Evolutionary conservation across 2,113 vertebrate genomes (phyloP), one percentile per base, ranked within the genome.

Genomic region (Tragelaphus scriptus): DNA sequence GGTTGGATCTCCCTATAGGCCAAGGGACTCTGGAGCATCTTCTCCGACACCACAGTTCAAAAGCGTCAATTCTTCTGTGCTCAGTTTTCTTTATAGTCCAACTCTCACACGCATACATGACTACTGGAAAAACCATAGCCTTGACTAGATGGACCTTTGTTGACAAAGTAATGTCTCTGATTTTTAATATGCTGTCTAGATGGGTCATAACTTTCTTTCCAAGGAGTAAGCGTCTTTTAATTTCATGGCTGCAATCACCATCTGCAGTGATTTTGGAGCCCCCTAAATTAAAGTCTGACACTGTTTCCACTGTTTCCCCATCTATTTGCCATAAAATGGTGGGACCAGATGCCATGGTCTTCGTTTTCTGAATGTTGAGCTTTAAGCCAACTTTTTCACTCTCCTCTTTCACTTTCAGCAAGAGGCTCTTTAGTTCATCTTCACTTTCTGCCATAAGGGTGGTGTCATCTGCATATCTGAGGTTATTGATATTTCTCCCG

Each of bases 11-110:
- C 63, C 7, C 8, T 68, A 2, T 3, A 68, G 7, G 2, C 63
- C 63, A 68, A 68, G 16, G 16, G 32, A n/a, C 63, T 68, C 32
- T 68, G 0, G 2, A 68, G 63, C 0, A 0, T n/a, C 32, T 68
- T 68, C 7, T 68, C 63, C 4, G n/a, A 68, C 7, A 19, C 16
- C 8, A 68, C 63, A 68, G 2, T 19, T 68, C 63, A 68, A 68
- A 68, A 68, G 32, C 63, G n/a, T 68, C 63, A 68, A 10, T n/a
- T 68, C 7, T 19, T 68, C 8, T 0, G 16, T 2, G 16, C 32
- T 68, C 63, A n/a, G 32, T 16, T 68, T 5, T 68, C 32, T n/a
- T 68, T n/a, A 65, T n/a, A 68, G 32, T n/a, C 16, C 32, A 68
- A 68, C 63, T 68, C 15, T n/a, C 16, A n/a, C 7, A n/a, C 10